Conservation (phyloP, 2,797 vertebrate species). For the Fistularia commersonii region DNA sequence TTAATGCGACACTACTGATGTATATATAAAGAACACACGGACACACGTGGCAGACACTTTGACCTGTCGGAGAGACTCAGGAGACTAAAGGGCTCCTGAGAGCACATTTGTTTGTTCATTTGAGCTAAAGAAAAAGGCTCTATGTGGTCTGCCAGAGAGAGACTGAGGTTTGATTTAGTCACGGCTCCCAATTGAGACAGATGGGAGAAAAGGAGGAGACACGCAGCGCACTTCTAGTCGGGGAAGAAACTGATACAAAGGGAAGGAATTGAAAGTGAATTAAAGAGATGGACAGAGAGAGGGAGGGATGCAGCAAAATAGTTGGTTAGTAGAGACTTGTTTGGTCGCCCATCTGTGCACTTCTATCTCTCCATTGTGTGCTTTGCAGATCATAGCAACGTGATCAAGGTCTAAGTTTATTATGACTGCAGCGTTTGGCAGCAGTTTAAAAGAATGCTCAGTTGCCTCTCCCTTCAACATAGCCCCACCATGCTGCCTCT, state of each 20-base stretch:
- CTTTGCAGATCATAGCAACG: slow-evolving; percentile 59
- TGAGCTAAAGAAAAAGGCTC: slow-evolving; percentile 33
- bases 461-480: slow-evolving; percentile 45
- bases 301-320: slow-evolving; percentile 9
- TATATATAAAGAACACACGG: slow-evolving; percentile 59
- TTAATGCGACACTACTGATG: slow-evolving; percentile 28
- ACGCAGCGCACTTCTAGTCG: no score
- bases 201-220: slow-evolving; percentile 3
- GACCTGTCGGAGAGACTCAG: slow-evolving; percentile 33
- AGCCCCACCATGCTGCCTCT: slow-evolving; percentile 56
- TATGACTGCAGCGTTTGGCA: slow-evolving; percentile 65
- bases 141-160: slow-evolving; percentile 43
- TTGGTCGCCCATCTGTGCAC: slow-evolving; percentile 32
- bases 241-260: neutral
- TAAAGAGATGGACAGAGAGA: slow-evolving; percentile 10
- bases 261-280: neutral
- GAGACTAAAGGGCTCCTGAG: no score
- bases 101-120: slow-evolving; percentile 1
- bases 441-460: slow-evolving; percentile 62
- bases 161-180: slow-evolving; percentile 47
- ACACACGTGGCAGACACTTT: slow-evolving; percentile 50
- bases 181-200: slow-evolving; percentile 23
- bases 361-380: slow-evolving; percentile 41
- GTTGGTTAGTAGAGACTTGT: slow-evolving; percentile 19
- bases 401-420: slow-evolving; percentile 66